A percentile compares a stretch with the other conserved stretches of the same genome.
Conservation (phyloP, 1,140 invertebrate genomes). For the Drosophila auraria region DNA sequence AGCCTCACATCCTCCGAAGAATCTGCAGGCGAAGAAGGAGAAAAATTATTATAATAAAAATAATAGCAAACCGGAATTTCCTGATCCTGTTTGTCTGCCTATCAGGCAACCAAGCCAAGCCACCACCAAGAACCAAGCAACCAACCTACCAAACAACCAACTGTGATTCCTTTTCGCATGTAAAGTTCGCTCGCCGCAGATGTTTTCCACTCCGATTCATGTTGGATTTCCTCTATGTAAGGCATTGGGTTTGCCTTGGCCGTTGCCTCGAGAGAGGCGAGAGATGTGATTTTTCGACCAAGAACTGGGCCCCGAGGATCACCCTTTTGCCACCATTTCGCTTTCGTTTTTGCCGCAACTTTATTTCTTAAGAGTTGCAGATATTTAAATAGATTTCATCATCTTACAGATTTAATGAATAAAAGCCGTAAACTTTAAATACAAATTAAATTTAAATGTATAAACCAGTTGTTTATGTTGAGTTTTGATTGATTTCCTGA, state of each 20-base stretch:
- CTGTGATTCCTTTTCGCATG: constrained; percentile 73
- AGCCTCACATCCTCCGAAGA: constrained; percentile 44
- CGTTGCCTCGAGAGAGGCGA: not conserved
- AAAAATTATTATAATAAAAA: constrained; percentile 78
- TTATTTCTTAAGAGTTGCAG: not conserved
- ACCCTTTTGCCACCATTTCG: constrained; percentile 27
- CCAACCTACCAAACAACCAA: constrained; percentile 42
- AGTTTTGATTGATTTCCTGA: not conserved
- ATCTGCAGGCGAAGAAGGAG: constrained; percentile 46
- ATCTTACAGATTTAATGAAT: not conserved
- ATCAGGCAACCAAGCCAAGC: constrained; percentile 23
- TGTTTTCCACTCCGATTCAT: constrained; percentile 39
- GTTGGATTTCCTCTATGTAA: constrained; percentile 60
- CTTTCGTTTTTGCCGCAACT: constrained; percentile 12
- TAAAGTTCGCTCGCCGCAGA: constrained; percentile 56
- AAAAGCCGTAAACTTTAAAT: not conserved
- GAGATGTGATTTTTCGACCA: not conserved
- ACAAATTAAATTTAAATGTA: no score
- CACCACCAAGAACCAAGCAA: constrained; percentile 4
- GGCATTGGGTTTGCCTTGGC: constrained; percentile 65
- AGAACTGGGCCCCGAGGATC: constrained; percentile 10
- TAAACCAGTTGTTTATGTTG: not conserved
- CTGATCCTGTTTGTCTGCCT: constrained; percentile 71
- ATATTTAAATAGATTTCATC: not conserved
- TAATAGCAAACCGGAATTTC: constrained; percentile 82